phyloP scores from a whole-genome alignment of 2,797 vertebrate species.

The Nyctibius grandis region DNA sequence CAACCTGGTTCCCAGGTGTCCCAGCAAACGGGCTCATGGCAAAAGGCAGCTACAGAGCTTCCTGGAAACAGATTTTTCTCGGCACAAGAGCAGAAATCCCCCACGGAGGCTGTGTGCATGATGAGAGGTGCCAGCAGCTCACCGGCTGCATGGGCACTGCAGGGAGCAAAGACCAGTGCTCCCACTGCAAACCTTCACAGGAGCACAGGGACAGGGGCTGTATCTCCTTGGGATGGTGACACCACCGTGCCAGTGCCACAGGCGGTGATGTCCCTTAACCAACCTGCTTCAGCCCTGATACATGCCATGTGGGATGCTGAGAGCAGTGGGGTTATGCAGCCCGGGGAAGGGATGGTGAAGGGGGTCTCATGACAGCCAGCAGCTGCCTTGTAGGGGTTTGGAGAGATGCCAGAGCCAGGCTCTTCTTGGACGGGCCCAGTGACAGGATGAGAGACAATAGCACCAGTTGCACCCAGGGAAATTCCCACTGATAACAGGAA shows the following conservation, averaged over 20 bases:
- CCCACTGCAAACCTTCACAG: neutral
- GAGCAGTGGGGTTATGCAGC: neutral
- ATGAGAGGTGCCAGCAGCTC: neutral
- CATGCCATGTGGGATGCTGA: fast-evolving
- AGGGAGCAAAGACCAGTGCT: fast-evolving
- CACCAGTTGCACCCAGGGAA: neutral
- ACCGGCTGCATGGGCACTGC: neutral
- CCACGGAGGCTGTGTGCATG: fast-evolving
- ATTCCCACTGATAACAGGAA: neutral
- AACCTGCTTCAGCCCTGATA: neutral
- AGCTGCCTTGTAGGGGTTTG: neutral
- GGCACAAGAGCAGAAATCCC: neutral
- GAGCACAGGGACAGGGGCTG: neutral
- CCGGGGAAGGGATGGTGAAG: fast-evolving
- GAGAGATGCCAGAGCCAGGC: neutral
- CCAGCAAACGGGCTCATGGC: neutral
- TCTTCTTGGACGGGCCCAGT: neutral
- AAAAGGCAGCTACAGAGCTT: neutral
- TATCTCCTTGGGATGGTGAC: neutral
- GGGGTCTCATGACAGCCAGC: neutral
- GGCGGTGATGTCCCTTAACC: neutral
- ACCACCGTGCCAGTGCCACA: neutral
- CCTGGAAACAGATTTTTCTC: neutral
- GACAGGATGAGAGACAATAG: neutral
- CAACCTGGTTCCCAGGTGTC: neutral